phyloP scores from a whole-genome alignment of 2,888 invertebrate genomes.

The Gibbula magus region DNA sequence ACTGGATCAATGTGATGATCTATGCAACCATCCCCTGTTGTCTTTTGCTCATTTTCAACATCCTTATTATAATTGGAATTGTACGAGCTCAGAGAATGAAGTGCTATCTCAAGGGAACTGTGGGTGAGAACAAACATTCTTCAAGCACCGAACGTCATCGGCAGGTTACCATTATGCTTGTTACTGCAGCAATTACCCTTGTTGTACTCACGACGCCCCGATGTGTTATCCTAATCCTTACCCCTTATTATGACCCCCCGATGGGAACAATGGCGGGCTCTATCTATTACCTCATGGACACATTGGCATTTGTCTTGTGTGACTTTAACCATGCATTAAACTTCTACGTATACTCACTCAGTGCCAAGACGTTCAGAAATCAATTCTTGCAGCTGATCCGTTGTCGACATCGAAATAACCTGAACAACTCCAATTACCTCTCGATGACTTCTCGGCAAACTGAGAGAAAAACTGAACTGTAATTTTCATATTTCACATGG shows the following conservation, averaged over 20 bases:
- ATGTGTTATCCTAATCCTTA: constrained; percentile 34
- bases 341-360: constrained; percentile 62
- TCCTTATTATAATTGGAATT: constrained; percentile 37
- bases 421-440: no score
- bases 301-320: constrained; percentile 47
- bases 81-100: constrained; percentile 28
- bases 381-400: constrained; percentile 47
- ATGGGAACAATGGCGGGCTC: constrained; percentile 13
- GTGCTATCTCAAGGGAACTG: background rate
- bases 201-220: constrained; percentile 1
- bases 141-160: background rate
- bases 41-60: constrained; percentile 34
- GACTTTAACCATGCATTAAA: constrained; percentile 63
- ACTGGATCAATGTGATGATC: constrained; percentile 37
- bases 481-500: no score
- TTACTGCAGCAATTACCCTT: constrained; percentile 29
- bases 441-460: no score
- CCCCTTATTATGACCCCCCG: background rate
- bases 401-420: constrained; percentile 12
- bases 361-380: constrained; percentile 53
- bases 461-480: no score
- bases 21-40: constrained; percentile 37
- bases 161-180: constrained; percentile 41
- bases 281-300: constrained; percentile 26
- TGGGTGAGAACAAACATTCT: background rate